These are phyloP conservation scores for Hydrocynus forskahlii DNA, from an alignment of 2,797 vertebrate genomes.

Conservation along the genomic window DNA sequence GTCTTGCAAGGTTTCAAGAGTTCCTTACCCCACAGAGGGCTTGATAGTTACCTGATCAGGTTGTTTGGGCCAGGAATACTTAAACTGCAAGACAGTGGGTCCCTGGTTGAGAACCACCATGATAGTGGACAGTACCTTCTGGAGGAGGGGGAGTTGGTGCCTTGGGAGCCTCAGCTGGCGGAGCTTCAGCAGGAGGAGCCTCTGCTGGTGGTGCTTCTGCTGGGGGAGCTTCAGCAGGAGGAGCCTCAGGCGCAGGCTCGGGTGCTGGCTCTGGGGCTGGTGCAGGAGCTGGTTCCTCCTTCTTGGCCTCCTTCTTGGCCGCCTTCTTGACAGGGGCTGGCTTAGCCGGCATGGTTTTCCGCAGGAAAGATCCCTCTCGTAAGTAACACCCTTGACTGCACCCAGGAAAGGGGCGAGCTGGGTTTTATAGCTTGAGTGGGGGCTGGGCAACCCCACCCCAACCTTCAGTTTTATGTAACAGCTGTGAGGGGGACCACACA, in stretches of 20 bases:
- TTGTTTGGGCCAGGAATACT: not conserved
- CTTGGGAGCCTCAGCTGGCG: conserved; percentile 56
- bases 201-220: conserved; percentile 37
- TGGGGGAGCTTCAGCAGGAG: conserved; percentile 50
- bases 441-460: conserved; percentile 65
- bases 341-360: conserved; percentile 82
- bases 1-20: conserved; percentile 12
- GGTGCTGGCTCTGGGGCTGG: conserved; percentile 48
- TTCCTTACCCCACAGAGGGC: not conserved
- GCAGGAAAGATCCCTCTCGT: conserved; percentile 68
- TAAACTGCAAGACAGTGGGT: not conserved
- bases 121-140: conserved; percentile 64
- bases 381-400: conserved; percentile 65
- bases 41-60: not conserved
- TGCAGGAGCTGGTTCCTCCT: conserved; percentile 62
- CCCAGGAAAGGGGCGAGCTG: conserved; percentile 22
- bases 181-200: conserved; percentile 51
- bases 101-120: not conserved
- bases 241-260: conserved; percentile 4
- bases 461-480: conserved; percentile 57
- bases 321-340: conserved; percentile 82
- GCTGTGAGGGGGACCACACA: conserved; percentile 44
- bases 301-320: conserved; percentile 67
- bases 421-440: conserved; percentile 66
- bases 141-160: conserved; percentile 64